Conservation (phyloP, 2,888 invertebrate species). For the Craniophora ligustri region DNA sequence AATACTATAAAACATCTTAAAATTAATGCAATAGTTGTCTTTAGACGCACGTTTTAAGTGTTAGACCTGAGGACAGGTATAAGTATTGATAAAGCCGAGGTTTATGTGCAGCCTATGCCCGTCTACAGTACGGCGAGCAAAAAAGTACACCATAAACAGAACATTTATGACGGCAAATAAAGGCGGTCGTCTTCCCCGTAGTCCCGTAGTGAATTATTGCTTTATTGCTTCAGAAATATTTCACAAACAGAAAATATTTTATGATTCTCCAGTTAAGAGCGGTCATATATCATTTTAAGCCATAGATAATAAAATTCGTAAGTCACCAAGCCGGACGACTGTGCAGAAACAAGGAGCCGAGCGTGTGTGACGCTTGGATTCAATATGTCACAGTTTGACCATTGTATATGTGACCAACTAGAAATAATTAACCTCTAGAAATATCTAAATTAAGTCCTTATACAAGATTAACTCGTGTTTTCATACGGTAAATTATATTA, state of each 20-base stretch:
- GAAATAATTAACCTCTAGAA: background rate
- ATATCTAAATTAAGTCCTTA: background rate
- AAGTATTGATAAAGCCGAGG: slow-evolving; percentile 75
- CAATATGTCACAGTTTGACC: slow-evolving; percentile 24
- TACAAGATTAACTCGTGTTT: background rate
- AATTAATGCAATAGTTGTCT: slow-evolving; percentile 54
- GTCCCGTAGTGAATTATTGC: slow-evolving; percentile 88
- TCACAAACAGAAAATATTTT: slow-evolving; percentile 89
- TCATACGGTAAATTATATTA: too few relatives aligned
- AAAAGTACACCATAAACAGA: slow-evolving; percentile 87
- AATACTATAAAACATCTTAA: slow-evolving; percentile 51
- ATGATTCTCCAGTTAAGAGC: slow-evolving; percentile 88
- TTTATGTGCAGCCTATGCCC: slow-evolving; percentile 79
- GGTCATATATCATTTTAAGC: slow-evolving; percentile 88
- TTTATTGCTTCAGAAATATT: slow-evolving; percentile 89
- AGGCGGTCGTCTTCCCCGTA: slow-evolving; percentile 86
- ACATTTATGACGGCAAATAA: slow-evolving; percentile 88
- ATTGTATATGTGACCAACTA: background rate
- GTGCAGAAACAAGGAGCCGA: slow-evolving; percentile 65
- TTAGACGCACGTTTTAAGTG: slow-evolving; percentile 50
- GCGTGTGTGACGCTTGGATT: slow-evolving; percentile 52
- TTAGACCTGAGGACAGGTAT: slow-evolving; percentile 64
- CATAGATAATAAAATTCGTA: slow-evolving; percentile 88
- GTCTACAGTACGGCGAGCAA: slow-evolving; percentile 64
- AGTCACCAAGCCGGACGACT: slow-evolving; percentile 84